Evolutionary conservation across 2,888 invertebrate species (phyloP), one percentile per base, ranked within the genome.

Genomic region (Cantharis flavilabris): DNA sequence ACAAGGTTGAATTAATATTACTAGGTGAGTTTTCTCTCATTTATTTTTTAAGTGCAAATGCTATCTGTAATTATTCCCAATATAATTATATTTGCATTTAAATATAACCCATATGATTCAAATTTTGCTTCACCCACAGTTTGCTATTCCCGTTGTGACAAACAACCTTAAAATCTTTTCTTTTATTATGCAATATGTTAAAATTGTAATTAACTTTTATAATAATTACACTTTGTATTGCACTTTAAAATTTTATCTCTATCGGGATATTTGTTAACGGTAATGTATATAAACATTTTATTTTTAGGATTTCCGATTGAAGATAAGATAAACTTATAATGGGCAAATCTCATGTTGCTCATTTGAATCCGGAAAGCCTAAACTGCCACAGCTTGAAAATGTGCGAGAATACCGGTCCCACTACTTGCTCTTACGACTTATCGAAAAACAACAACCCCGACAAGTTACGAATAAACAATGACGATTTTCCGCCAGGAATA

Each of bases 401-500:
- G 71, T 30, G 62, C 13, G 72, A 77, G 3, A 67, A 64, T 7
- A 64, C 64, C 23, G 62, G 33, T 9, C 75, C 75, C 4, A 77
- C 72, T n/a, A 33, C 72, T 11, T 72, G 72, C 20, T 49, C 74
- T 3, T 63, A 73, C 13, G 74, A 64, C 3, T 70, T 69, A 11
- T 65, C 30, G 4, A 20, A 78, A 28, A 72, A 70, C 7, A 49
- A 49, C 20, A 62, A 77, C 20, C 69, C 18, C 0, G 73, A 72
- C 18, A 69, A 70, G 3, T 20, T 30, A 11, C 18, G 67, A 23
- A 69, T 33, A 9, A 64, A 20, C 18, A 16, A 18, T 9, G 18
- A 20, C 9, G 30, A 28, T 16, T 73, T 88, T 72, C 89, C 89
- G 14, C 84, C 84, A 62, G 88, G 87, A 69, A 85, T 87, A 79